Base-by-base conservation (phyloP, 2,113 vertebrate species). In the Paratilapia polleni region DNA sequence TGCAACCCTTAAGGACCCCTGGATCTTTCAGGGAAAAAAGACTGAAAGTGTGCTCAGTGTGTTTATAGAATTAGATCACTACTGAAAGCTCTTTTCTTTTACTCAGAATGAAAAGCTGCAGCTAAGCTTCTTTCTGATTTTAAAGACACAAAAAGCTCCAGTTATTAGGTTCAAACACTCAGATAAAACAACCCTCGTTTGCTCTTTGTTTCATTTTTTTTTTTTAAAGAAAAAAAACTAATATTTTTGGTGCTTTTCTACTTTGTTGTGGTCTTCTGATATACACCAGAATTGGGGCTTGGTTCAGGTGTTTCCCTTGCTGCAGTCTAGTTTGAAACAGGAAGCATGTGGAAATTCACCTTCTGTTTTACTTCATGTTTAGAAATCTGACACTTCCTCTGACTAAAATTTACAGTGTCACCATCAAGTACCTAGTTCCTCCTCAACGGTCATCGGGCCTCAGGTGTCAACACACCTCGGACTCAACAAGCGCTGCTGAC, bases 331-430 rank as follows among this genome's bases (percentile, higher is more conserved):
- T n/a, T 2, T 49, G 73, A 90, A 93, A 91, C 64, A 87, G 92
- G 92, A 94, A 92, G 70, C 8, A 0, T 89, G 85, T 54, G 60
- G 79, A 14, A 88, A 87, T 26, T 7, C 1, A 52, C 52, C 19
- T 81, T 59, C 17, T 80, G 52, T 78, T 90, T 86, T 86, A 82
- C 85, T 89, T 89, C 76, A 79, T 4, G 1, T 92, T 87, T 87
- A 82, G 61, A 90, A 93, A 93, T 74, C 4, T 20, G n/a, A 85
- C 36, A 91, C 88, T 93, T 93, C 93, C 91, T 87, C 80, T 58
- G 66, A 6, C 10, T n/a, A 6, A 70, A 81, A 36, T 26, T 62
- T 64, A 77, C 38, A 1, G 2, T 85, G 81, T 86, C 54, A 3
- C 61, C 85, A 91, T 54, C 11, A 0, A 62, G 11, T 3, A 9